These are phyloP conservation scores for Sylvicapra grimmia DNA, from an alignment of 2,113 vertebrate species.

Conservation along the genomic window DNA sequence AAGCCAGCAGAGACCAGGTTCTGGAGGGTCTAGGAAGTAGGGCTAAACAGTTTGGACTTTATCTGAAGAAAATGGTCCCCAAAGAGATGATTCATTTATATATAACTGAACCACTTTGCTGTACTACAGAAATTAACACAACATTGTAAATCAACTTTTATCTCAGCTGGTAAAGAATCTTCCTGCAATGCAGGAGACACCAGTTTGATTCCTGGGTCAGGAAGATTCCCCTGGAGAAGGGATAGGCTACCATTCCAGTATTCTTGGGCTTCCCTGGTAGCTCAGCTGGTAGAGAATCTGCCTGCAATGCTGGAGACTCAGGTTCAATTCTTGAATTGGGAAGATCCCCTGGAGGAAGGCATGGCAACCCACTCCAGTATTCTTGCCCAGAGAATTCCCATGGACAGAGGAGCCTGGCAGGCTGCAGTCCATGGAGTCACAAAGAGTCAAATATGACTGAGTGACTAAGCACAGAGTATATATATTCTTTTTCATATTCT, in stretches of 20 bases:
- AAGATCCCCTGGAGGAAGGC: not conserved
- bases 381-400: not conserved
- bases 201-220: not conserved
- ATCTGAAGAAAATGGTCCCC: not conserved
- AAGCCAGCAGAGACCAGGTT: not conserved
- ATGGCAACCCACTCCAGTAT: not conserved
- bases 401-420: not conserved
- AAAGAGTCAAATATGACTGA: not conserved
- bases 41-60: not conserved
- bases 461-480: not conserved
- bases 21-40: not conserved
- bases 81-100: not conserved
- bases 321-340: not conserved
- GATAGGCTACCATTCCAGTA: not conserved
- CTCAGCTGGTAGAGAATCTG: not conserved
- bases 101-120: not conserved
- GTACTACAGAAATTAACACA: not conserved
- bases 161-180: not conserved
- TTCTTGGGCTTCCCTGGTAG: not conserved
- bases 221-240: not conserved
- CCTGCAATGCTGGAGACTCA: not conserved
- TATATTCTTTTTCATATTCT: not conserved
- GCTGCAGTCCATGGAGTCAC: not conserved
- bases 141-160: not conserved
- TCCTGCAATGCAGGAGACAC: not conserved